These are phyloP conservation scores for Cyphomyrmex costatus DNA, from an alignment of 1,140 invertebrate genomes.

Conservation along the genomic window DNA sequence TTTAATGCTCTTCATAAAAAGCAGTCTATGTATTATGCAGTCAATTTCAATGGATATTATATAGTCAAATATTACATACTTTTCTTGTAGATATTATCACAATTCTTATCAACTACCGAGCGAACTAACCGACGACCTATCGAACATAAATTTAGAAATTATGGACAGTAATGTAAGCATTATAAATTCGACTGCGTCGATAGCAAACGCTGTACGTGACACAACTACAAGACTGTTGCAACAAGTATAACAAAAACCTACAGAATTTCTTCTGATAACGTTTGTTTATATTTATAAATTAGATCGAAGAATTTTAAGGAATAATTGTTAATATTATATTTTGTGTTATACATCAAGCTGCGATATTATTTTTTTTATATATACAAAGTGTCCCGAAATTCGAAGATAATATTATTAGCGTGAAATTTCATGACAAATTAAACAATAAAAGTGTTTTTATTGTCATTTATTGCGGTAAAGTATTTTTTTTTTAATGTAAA, in stretches of 20 bases:
- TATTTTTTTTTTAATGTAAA: too few relatives aligned
- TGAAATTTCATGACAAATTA: too few relatives aligned
- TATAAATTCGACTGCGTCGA: constrained; percentile 64
- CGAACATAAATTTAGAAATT: constrained; percentile 74
- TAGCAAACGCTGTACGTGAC: constrained; percentile 77
- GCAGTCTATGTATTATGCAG: not conserved
- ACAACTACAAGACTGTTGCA: constrained; percentile 82
- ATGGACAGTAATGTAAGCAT: constrained; percentile 75
- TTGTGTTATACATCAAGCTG: not conserved
- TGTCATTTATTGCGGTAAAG: too few relatives aligned
- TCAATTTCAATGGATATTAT: too few relatives aligned
- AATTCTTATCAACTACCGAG: constrained; percentile 86
- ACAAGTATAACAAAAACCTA: constrained; percentile 74
- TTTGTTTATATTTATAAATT: constrained; percentile 4
- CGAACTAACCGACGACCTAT: constrained; percentile 72
- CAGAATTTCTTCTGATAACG: not conserved
- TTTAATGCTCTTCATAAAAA: constrained; percentile 81
- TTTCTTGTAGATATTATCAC: constrained; percentile 87
- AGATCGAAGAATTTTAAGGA: not conserved
- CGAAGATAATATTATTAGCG: too few relatives aligned
- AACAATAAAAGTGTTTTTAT: too few relatives aligned
- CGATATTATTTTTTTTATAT: not conserved
- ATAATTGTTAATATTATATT: constrained; percentile 1
- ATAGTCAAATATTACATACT: not conserved
- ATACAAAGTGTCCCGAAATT: too few relatives aligned